These are phyloP conservation scores for Watsonalla binaria DNA, from an alignment of 2,888 invertebrate genomes.

Conservation along the genomic window DNA sequence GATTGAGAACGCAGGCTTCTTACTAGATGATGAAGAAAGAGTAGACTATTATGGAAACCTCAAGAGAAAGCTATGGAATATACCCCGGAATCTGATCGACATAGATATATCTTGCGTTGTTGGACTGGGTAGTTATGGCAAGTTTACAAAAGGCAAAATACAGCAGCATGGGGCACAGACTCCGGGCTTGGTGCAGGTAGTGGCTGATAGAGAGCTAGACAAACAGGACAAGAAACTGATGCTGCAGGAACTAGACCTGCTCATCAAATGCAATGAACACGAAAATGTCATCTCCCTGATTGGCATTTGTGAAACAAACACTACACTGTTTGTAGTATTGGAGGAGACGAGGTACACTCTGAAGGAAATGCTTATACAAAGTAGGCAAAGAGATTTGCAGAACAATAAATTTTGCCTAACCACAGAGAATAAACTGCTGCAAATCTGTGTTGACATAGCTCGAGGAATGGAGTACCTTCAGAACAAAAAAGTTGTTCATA, in stretches of 20 bases:
- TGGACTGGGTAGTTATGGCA: constrained; percentile 88
- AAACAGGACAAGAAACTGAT: constrained; percentile 73
- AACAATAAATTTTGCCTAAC: constrained; percentile 79
- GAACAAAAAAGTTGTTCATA: constrained; percentile 84
- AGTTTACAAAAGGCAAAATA: constrained; percentile 84
- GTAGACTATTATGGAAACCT: constrained; percentile 85
- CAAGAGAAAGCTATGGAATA: constrained; percentile 86
- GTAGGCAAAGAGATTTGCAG: constrained; percentile 73
- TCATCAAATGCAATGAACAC: constrained; percentile 84
- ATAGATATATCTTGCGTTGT: constrained; percentile 84
- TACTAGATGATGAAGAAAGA: constrained; percentile 84
- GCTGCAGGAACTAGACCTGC: constrained; percentile 84
- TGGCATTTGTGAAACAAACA: constrained; percentile 88
- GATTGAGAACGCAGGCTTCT: constrained; percentile 88
- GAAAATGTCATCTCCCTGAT: constrained; percentile 85
- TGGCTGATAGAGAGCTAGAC: constrained; percentile 77
- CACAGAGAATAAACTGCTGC: constrained; percentile 80
- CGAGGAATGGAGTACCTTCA: constrained; percentile 85
- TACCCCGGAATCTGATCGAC: constrained; percentile 84
- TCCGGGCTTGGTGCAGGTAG: constrained; percentile 81
- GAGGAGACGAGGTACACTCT: constrained; percentile 83
- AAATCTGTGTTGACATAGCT: constrained; percentile 82
- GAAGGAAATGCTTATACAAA: constrained; percentile 84
- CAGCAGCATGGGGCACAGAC: constrained; percentile 78
- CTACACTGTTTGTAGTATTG: constrained; percentile 85